A percentile compares a stretch with the other conserved stretches of the same genome.
Evolutionary conservation across 2,797 vertebrate genomes (phyloP).

Genomic region (Hemibagrus guttatus): DNA sequence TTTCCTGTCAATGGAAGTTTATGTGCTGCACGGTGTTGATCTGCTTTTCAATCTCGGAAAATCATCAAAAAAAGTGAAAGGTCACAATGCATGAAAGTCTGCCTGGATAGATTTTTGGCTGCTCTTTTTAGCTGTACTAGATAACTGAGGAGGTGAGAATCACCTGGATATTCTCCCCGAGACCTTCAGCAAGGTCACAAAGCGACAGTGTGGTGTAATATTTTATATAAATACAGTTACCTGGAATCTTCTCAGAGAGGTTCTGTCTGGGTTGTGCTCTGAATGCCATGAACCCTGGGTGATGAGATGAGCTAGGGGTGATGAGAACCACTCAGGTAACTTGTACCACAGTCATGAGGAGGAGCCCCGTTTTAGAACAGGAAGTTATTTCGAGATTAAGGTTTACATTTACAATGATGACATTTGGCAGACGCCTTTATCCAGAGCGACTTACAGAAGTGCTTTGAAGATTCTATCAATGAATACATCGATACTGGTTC

Average conservation of each 20-base stretch:
- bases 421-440: no score
- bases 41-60: neutral
- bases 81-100: neutral
- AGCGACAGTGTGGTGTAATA: neutral
- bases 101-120: neutral
- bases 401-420: no score
- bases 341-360: neutral
- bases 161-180: neutral
- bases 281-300: neutral
- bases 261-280: no score
- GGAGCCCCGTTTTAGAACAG: neutral
- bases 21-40: neutral
- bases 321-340: neutral
- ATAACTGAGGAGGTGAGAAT: neutral
- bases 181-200: neutral
- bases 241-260: neutral
- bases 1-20: neutral
- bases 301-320: no score
- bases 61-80: conserved; percentile 9
- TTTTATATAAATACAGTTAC: neutral
- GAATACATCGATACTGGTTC: no score
- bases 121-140: neutral
- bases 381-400: no score
- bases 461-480: no score
- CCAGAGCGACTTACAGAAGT: no score